phyloP scores from a whole-genome alignment of 2,113 vertebrate species.

The Sigmodon hispidus region DNA sequence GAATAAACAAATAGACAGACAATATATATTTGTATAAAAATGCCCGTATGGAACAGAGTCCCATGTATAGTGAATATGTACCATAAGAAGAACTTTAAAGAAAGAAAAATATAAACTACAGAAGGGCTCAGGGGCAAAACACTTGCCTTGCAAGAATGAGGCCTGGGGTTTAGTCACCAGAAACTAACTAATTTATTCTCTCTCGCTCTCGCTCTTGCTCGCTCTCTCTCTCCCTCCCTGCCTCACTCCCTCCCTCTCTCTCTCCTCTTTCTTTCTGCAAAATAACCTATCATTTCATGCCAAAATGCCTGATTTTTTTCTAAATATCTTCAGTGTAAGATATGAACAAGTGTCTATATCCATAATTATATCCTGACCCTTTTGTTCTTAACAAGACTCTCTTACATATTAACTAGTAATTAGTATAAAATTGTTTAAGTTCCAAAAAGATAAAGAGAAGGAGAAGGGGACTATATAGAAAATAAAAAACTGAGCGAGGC shows the following conservation, averaged over 20 bases:
- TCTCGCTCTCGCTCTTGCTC: background rate
- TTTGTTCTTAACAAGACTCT: background rate
- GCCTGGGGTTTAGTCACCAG: too few species aligned
- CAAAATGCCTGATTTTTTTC: slow-evolving; percentile 15
- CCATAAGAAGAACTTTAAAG: background rate
- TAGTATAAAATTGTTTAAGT: background rate
- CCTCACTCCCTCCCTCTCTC: background rate
- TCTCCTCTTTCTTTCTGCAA: background rate
- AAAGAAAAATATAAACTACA: background rate
- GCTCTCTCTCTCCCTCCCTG: background rate
- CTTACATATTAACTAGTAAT: slow-evolving; percentile 14
- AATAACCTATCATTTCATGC: background rate
- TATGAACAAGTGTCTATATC: background rate
- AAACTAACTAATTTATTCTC: background rate
- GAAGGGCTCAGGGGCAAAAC: background rate
- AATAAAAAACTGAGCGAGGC: background rate
- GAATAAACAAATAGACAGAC: background rate
- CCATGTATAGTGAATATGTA: background rate
- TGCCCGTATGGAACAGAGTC: background rate
- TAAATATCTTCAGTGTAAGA: background rate
- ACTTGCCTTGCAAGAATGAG: background rate
- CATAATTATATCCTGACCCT: background rate
- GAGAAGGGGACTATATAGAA: background rate
- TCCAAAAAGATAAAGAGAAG: slow-evolving; percentile 4
- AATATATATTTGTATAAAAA: background rate